Base-by-base conservation (phyloP, 2,888 invertebrate genomes). In the Euzophera pinguis region DNA sequence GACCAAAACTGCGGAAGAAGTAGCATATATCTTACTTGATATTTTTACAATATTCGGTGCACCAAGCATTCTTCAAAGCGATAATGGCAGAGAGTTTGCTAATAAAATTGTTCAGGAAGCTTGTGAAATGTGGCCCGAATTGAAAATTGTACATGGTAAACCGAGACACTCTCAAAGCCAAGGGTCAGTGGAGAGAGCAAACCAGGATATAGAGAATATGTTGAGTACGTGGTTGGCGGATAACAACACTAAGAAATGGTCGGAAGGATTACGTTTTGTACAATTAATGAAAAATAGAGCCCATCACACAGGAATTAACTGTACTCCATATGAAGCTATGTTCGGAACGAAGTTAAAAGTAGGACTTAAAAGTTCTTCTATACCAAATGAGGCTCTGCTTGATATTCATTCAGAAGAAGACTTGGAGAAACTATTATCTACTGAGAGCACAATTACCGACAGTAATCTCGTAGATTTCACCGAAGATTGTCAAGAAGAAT, bases 261-360 rank as follows among this genome's bases (percentile, higher is more conserved):
- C 69, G 10, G 68, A 80, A 61, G 82, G 81, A 10, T 57, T 81
- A 50, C 50, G 60, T 83, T n/a, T n/a, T n/a, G n/a, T n/a, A n/a
- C n/a, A n/a, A n/a, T n/a, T n/a, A n/a, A n/a, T n/a, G n/a, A n/a
- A 84, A 67, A 84, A 83, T 56, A 60, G 63, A 60, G 71, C 72
- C 14, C 58, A 63, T 59, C 76, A 81, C 58, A 22, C 60, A 42
- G 78, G 71, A 41, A 81, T 82, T 45, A 70, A 67, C 29, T 59
- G 62, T 52, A 65, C 61, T 48, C 75, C 74, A 29, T 76, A 73
- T 59, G 63, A 75, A 65, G 77, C 76, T 5, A 66, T 76, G 67
- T 75, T 78, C 64, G 74, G 73, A 0, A 47, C 34, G 8, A 57
- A 59, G 42, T 10, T 54, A 1, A 60, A 60, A 57, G 50, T 57